These are phyloP conservation scores for Xanthorhoe spadicearia DNA, from an alignment of 2,888 invertebrate genomes.

Conservation along the genomic window DNA sequence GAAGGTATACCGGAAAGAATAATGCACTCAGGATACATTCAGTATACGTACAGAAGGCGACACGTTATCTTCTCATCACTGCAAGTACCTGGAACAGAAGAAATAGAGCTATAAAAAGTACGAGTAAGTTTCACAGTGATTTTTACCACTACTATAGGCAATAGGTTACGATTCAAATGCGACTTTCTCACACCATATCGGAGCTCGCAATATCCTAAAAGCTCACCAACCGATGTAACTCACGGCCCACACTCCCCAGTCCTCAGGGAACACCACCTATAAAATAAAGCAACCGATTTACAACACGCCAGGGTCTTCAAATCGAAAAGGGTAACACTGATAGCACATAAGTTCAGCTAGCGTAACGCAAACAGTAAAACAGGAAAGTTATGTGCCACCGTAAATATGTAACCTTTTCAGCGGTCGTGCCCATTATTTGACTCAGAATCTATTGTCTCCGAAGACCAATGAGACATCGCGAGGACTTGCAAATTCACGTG, in stretches of 20 bases:
- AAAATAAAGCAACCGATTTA: slow-evolving; percentile 84
- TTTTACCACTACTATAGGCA: slow-evolving; percentile 37
- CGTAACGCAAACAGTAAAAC: slow-evolving; percentile 57
- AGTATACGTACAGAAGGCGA: slow-evolving; percentile 99
- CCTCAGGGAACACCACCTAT: slow-evolving; percentile 77
- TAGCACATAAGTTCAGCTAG: slow-evolving; percentile 70
- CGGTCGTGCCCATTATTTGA: slow-evolving; percentile 41
- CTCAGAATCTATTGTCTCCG: slow-evolving; percentile 67
- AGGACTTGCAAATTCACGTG: slow-evolving; percentile 62
- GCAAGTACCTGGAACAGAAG: slow-evolving; percentile 54
- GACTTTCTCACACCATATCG: slow-evolving; percentile 62
- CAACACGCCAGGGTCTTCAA: slow-evolving; percentile 76
- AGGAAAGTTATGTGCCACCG: slow-evolving; percentile 58
- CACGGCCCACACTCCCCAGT: slow-evolving; percentile 58
- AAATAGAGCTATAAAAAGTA: slow-evolving; percentile 37
- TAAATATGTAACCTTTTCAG: slow-evolving; percentile 58
- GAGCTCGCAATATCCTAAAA: slow-evolving; percentile 74
- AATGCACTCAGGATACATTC: slow-evolving; percentile 99
- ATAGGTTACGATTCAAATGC: slow-evolving; percentile 59
- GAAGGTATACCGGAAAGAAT: slow-evolving; percentile 99
- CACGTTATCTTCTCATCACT: slow-evolving; percentile 82
- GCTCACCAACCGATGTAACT: slow-evolving; percentile 68
- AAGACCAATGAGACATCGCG: slow-evolving; percentile 67
- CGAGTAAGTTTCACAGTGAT: slow-evolving; percentile 22
- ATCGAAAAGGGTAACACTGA: slow-evolving; percentile 75